These are phyloP conservation scores for Dicaeum eximium DNA, from an alignment of 2,113 vertebrate species.

Conservation along the genomic window DNA sequence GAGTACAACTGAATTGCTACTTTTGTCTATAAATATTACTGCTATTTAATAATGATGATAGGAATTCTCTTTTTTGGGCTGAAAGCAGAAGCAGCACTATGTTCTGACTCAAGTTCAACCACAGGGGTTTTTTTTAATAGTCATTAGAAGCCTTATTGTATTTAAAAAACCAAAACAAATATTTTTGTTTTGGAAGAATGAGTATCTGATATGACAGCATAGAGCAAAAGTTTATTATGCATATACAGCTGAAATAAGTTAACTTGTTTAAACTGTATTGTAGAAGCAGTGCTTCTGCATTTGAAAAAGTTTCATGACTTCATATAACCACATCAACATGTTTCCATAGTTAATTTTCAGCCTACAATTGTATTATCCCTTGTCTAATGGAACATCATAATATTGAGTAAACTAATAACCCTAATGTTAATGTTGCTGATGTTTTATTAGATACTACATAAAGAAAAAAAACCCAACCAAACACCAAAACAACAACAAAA, in stretches of 20 bases:
- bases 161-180: not conserved
- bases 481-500: not conserved
- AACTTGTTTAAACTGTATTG: conserved; percentile 48
- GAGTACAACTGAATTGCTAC: not conserved
- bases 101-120: not conserved
- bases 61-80: not conserved
- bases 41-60: not conserved
- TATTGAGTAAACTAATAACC: conserved; percentile 61
- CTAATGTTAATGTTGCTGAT: conserved; percentile 55
- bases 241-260: conserved; percentile 27
- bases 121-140: not conserved
- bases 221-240: conserved; percentile 40
- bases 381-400: conserved; percentile 57
- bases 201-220: conserved; percentile 35
- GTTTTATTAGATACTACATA: conserved; percentile 49
- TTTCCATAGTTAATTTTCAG: conserved; percentile 64
- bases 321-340: conserved; percentile 57
- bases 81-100: not conserved
- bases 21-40: not conserved
- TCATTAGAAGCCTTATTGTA: not conserved
- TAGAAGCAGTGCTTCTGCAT: conserved; percentile 19
- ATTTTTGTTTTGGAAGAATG: not conserved
- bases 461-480: not conserved
- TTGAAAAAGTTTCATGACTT: conserved; percentile 64
- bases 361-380: conserved; percentile 53